These are phyloP conservation scores for Ectropis grisescens DNA, from an alignment of 1,140 invertebrate species.

Conservation along the genomic window DNA sequence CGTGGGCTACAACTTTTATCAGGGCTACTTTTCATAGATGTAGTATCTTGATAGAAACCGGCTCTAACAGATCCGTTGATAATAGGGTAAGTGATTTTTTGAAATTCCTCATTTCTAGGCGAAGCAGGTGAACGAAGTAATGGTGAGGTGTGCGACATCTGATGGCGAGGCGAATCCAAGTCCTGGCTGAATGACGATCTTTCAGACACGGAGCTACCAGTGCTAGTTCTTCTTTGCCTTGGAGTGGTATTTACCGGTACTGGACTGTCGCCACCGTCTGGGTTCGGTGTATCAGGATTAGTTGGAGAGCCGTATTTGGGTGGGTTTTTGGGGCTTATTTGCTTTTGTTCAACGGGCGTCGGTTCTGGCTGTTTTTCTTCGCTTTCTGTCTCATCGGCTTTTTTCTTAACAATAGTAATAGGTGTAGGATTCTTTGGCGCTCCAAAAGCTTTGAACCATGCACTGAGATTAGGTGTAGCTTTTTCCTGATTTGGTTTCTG, in stretches of 20 bases:
- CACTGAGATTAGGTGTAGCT: slow-evolving; percentile 87
- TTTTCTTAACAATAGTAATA: slow-evolving; percentile 44
- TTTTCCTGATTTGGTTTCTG: slow-evolving; percentile 70
- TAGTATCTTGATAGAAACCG: slow-evolving; percentile 84
- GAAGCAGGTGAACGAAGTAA: slow-evolving; percentile 74
- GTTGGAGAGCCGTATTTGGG: slow-evolving; percentile 44
- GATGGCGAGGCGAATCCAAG: slow-evolving; percentile 77
- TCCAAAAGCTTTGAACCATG: slow-evolving; percentile 92
- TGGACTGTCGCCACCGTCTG: slow-evolving; percentile 63
- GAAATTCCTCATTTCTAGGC: slow-evolving; percentile 71
- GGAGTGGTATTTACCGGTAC: slow-evolving; percentile 39
- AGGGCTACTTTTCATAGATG: slow-evolving; percentile 78
- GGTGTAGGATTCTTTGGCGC: slow-evolving; percentile 74
- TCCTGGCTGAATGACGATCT: slow-evolving; percentile 82
- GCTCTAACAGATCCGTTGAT: slow-evolving; percentile 81
- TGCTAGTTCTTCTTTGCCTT: slow-evolving; percentile 76
- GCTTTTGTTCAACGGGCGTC: slow-evolving; percentile 33
- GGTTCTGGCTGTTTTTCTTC: slow-evolving; percentile 44
- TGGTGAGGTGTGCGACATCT: slow-evolving; percentile 76
- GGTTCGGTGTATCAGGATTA: slow-evolving; percentile 39
- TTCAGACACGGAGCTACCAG: slow-evolving; percentile 81
- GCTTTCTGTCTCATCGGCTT: slow-evolving; percentile 46
- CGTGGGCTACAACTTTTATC: slow-evolving; percentile 79
- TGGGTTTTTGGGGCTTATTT: slow-evolving; percentile 31
- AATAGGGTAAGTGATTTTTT: slow-evolving; percentile 75